Conservation (phyloP, 2,113 vertebrate species). For the Isichthys henryi region DNA sequence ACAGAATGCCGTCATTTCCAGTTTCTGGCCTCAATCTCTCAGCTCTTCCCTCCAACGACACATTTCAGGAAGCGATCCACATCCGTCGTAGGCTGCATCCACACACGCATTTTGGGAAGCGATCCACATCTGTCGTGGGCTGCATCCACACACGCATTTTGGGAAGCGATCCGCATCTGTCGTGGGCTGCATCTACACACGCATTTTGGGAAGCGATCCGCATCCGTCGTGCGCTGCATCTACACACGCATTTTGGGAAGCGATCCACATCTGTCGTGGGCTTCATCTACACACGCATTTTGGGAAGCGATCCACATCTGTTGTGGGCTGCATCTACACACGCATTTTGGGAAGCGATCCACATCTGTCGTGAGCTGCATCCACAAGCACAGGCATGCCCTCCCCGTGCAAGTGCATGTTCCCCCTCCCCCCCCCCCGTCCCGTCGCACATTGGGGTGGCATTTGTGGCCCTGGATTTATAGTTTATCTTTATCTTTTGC, state of each 20-base stretch:
- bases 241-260: too few relatives aligned
- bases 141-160: not conserved
- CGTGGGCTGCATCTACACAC: too few relatives aligned
- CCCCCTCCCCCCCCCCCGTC: not conserved
- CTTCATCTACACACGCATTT: too few relatives aligned
- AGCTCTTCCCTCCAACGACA: not conserved
- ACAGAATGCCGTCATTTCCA: not conserved
- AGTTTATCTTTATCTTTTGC: slow-evolving; percentile 95
- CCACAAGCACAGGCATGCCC: not conserved
- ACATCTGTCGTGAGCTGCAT: too few relatives aligned
- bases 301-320: not conserved
- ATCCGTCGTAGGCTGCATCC: not conserved
- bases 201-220: not conserved
- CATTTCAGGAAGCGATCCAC: not conserved
- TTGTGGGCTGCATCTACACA: not conserved
- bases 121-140: too few relatives aligned
- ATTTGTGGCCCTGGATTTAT: slow-evolving; percentile 80
- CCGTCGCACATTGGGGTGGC: slow-evolving; percentile 53
- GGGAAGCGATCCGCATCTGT: too few relatives aligned
- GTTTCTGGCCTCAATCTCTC: not conserved
- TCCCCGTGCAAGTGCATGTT: too few relatives aligned
- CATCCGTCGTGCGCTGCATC: not conserved
- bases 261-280: too few relatives aligned
- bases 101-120: too few relatives aligned
- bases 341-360: too few relatives aligned